Evolutionary conservation across 2,113 vertebrate genomes (phyloP).

Genomic region (Heterotilapia buettikoferi): DNA sequence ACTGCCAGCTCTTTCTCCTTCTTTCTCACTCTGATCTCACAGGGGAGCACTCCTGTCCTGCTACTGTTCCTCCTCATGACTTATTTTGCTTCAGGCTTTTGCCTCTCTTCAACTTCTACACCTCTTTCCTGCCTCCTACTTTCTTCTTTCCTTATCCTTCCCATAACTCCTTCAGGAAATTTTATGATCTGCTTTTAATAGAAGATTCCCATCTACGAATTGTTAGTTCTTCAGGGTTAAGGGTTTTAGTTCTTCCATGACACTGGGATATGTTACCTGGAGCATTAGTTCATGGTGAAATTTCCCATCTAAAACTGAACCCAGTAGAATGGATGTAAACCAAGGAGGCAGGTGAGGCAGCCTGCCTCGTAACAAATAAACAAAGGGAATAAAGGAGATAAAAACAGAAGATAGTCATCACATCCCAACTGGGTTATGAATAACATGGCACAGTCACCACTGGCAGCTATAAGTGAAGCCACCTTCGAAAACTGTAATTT

Average conservation of each 20-base stretch:
- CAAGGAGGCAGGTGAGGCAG: not conserved
- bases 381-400: not conserved
- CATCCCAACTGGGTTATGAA: not conserved
- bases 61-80: constrained; percentile 15
- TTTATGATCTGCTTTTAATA: not conserved
- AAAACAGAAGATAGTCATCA: not conserved
- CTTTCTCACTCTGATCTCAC: constrained; percentile 45
- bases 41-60: constrained; percentile 46
- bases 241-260: not conserved
- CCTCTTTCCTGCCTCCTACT: not conserved
- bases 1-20: constrained; percentile 16
- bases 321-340: not conserved
- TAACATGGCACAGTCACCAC: not conserved
- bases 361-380: not conserved
- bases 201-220: not conserved
- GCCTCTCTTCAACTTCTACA: not conserved
- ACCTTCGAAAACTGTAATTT: not conserved
- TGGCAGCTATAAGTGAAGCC: not conserved
- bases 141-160: not conserved
- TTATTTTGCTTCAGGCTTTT: constrained; percentile 30
- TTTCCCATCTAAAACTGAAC: not conserved
- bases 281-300: not conserved
- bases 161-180: not conserved
- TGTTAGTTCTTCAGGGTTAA: not conserved
- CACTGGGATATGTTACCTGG: not conserved